Conservation (phyloP, 2,797 vertebrate species). For the Poecile montanus region DNA sequence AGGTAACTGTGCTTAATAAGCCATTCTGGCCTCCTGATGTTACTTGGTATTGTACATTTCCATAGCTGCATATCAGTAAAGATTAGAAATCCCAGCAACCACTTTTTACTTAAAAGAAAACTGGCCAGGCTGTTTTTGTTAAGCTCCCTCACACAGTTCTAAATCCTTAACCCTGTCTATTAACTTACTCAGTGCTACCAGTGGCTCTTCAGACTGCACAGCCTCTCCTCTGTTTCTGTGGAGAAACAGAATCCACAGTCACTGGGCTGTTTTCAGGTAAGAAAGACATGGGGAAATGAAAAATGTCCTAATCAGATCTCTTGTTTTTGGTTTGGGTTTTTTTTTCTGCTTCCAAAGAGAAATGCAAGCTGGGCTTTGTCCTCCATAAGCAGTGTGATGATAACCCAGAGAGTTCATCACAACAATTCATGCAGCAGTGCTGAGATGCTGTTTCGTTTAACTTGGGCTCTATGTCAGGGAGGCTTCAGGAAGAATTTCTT, state of each 20-base stretch:
- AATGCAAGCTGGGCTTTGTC: not conserved
- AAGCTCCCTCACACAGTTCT: not conserved
- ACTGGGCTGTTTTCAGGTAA: not conserved
- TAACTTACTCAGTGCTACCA: not conserved
- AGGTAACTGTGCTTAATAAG: not conserved
- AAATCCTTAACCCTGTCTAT: not conserved
- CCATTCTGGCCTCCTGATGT: not conserved
- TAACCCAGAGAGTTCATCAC: not conserved
- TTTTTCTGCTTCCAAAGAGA: not conserved
- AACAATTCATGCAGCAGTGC: not conserved
- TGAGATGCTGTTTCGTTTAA: not conserved
- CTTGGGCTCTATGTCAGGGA: not conserved
- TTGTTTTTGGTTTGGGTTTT: not conserved
- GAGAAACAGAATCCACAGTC: not conserved
- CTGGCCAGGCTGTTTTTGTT: not conserved
- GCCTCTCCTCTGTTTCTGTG: not conserved
- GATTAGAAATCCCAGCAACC: slow-evolving; percentile 5
- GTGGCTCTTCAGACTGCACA: not conserved
- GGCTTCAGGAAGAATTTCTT: not conserved
- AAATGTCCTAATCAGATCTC: not conserved
- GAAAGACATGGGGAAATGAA: not conserved
- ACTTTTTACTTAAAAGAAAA: not conserved
- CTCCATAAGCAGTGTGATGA: not conserved
- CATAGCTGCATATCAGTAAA: not conserved
- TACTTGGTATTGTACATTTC: not conserved